These are phyloP conservation scores for Hiodon alosoides DNA, from an alignment of 2,113 vertebrate genomes.

Conservation along the genomic window DNA sequence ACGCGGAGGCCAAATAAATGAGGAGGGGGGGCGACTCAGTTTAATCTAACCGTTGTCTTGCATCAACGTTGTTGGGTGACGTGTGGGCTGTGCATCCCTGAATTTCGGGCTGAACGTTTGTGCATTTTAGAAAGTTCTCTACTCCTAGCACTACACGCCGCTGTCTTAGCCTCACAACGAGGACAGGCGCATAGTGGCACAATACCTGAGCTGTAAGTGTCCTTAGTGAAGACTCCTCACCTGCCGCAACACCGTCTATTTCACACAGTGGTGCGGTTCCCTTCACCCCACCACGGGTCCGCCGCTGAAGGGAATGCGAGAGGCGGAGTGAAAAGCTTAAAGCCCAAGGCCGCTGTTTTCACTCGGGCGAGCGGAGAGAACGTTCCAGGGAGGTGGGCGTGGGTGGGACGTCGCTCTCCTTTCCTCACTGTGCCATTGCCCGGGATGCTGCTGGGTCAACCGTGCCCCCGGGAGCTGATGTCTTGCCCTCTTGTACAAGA, in stretches of 20 bases:
- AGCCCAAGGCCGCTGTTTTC: background rate
- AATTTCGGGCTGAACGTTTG: no score
- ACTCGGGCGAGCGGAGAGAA: background rate
- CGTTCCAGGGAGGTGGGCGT: background rate
- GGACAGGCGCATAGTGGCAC: no score
- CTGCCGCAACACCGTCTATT: background rate
- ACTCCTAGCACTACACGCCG: background rate
- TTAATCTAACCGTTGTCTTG: background rate
- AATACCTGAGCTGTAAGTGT: background rate
- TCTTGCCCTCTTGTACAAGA: background rate
- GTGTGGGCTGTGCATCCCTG: background rate
- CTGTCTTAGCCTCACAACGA: background rate
- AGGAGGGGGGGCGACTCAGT: no score
- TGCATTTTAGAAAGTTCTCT: background rate
- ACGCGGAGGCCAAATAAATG: no score
- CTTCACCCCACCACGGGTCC: background rate
- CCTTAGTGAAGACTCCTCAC: background rate
- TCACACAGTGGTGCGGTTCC: background rate
- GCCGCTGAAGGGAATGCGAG: background rate
- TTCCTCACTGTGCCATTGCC: background rate
- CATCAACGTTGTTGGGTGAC: background rate
- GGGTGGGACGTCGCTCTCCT: background rate
- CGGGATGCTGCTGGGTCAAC: background rate
- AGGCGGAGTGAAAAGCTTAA: background rate
- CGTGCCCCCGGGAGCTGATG: background rate